Conservation (phyloP, 2,888 invertebrate genomes). For the Acrobasis repandana region DNA sequence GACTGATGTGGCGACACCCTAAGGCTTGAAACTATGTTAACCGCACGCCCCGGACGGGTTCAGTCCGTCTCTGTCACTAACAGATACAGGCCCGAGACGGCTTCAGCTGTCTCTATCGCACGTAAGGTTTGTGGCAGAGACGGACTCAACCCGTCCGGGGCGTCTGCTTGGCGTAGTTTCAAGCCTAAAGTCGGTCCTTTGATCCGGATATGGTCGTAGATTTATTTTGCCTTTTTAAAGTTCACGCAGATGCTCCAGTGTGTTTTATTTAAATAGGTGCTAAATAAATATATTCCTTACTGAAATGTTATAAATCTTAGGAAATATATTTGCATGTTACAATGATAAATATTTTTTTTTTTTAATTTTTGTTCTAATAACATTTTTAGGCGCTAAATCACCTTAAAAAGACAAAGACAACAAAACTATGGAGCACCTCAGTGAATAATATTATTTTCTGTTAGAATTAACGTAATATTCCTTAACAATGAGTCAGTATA, state of each 20-base stretch:
- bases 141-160: too few relatives aligned
- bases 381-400: neutral
- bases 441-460: neutral
- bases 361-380: neutral
- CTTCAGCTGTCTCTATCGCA: too few relatives aligned
- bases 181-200: neutral
- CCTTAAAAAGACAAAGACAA: neutral
- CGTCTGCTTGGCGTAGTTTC: too few relatives aligned
- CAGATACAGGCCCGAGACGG: too few relatives aligned
- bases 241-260: neutral
- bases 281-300: neutral
- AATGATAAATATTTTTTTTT: neutral
- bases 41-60: too few relatives aligned
- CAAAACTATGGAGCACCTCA: neutral
- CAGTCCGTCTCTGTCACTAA: too few relatives aligned
- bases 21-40: too few relatives aligned
- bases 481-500: slow-evolving; percentile 1
- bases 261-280: neutral
- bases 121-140: too few relatives aligned
- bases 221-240: neutral
- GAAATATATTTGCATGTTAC: neutral
- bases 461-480: neutral
- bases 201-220: neutral
- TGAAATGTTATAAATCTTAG: neutral
- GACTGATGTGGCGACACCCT: neutral